phyloP scores from a whole-genome alignment of 2,797 vertebrate species.

The Percopsis omiscomaycus region DNA sequence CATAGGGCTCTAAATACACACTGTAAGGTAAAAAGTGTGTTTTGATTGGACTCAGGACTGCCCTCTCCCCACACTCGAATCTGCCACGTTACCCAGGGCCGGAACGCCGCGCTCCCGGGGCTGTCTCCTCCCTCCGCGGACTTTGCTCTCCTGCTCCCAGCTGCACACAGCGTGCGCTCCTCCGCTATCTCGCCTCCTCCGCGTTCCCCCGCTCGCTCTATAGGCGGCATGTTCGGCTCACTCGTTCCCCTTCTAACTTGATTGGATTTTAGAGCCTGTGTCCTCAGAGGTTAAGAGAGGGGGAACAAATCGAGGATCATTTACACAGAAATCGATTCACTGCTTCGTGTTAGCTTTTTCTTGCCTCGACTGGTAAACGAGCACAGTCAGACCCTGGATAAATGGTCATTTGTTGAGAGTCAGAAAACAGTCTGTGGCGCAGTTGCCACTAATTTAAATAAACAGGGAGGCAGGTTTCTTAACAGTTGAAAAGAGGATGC shows the following conservation, averaged over 20 bases:
- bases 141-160: conserved; percentile 55
- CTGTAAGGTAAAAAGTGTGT: conserved; percentile 17
- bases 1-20: conserved; percentile 5
- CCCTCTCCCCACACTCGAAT: conserved; percentile 29
- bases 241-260: conserved; percentile 15
- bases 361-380: conserved; percentile 20
- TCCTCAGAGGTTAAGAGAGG: conserved; percentile 22
- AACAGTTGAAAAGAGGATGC: background rate
- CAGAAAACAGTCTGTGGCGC: conserved; percentile 25
- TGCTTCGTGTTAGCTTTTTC: conserved; percentile 7
- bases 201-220: background rate
- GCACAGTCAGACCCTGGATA: conserved; percentile 27
- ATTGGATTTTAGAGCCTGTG: conserved; percentile 34
- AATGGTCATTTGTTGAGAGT: conserved; percentile 41
- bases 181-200: conserved; percentile 8
- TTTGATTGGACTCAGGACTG: conserved; percentile 19
- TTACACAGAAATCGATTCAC: conserved; percentile 34
- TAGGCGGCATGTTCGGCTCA: background rate
- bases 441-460: conserved; percentile 24
- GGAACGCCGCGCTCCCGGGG: conserved; percentile 11
- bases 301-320: conserved; percentile 13
- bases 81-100: conserved; percentile 50
- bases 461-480: background rate
- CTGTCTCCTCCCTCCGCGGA: conserved; percentile 52
- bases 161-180: conserved; percentile 34